Percentiles rank a stretch among this genome's conserved stretches.
These are phyloP conservation scores for Euspilapteryx auroguttella DNA, from an alignment of 2,888 invertebrate genomes.

Conservation along the genomic window DNA sequence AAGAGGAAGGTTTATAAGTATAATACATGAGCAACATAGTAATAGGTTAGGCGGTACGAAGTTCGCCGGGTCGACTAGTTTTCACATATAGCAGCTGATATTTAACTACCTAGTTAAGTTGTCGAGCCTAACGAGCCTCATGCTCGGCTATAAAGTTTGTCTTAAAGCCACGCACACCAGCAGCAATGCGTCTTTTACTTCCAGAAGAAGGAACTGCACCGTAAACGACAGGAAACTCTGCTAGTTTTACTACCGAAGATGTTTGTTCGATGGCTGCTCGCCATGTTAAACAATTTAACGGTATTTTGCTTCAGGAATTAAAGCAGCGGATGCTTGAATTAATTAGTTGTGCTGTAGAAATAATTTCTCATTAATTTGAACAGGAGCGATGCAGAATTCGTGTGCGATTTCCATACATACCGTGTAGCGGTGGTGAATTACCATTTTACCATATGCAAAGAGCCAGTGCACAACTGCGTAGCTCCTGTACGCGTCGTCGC, in stretches of 20 bases:
- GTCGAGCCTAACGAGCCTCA: too few relatives aligned
- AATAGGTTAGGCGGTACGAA: too few relatives aligned
- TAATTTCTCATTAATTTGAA: slow-evolving; percentile 43
- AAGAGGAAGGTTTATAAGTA: too few relatives aligned
- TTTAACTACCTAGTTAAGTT: too few relatives aligned
- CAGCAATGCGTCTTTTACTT: too few relatives aligned
- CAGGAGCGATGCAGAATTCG: slow-evolving; percentile 18
- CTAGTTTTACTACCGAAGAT: slow-evolving; percentile 36
- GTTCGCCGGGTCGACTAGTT: too few relatives aligned
- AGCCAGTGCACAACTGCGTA: slow-evolving; percentile 12
- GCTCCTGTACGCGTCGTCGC: too few relatives aligned
- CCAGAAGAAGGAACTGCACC: slow-evolving; percentile 22
- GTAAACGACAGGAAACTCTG: slow-evolving; percentile 35
- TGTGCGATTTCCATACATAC: slow-evolving; percentile 30
- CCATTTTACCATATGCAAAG: slow-evolving; percentile 26
- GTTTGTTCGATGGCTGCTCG: slow-evolving; percentile 33
- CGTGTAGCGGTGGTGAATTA: slow-evolving; percentile 17
- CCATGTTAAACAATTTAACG: slow-evolving; percentile 37
- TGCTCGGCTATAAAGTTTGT: too few relatives aligned
- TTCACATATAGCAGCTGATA: too few relatives aligned
- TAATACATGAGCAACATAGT: too few relatives aligned
- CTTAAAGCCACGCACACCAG: too few relatives aligned
- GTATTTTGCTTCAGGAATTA: slow-evolving; percentile 36
- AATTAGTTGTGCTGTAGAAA: slow-evolving; percentile 30
- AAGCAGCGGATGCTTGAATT: slow-evolving; percentile 30